Percentiles rank a stretch among this genome's conserved stretches.
Evolutionary conservation across 2,888 invertebrate species (phyloP).

Genomic region (Chironomus tentans): DNA sequence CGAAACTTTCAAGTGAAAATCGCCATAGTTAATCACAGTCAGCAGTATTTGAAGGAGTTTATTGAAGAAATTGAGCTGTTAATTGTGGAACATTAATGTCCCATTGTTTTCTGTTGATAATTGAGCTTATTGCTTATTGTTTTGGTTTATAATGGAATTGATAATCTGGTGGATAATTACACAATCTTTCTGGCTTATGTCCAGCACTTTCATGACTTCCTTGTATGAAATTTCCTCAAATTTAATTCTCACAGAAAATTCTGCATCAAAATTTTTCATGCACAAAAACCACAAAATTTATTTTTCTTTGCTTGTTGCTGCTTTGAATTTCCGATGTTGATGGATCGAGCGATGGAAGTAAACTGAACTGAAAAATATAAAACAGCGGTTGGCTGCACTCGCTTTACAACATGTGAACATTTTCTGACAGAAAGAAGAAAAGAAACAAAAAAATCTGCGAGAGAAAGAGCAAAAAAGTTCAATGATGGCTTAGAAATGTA

Average conservation of each 20-base stretch:
- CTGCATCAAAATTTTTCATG: neutral
- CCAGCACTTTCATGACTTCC: slow-evolving; percentile 12
- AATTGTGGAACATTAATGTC: neutral
- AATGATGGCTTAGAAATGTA: neutral
- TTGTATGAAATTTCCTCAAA: neutral
- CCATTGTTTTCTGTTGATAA: neutral
- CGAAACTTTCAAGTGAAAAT: neutral
- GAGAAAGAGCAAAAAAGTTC: no score
- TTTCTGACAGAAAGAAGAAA: no score
- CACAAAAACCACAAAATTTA: neutral
- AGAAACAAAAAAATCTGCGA: no score
- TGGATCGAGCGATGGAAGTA: neutral
- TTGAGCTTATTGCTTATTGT: neutral
- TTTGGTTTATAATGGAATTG: neutral
- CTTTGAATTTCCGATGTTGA: neutral
- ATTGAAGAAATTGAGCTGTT: neutral
- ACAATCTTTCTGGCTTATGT: slow-evolving; percentile 24
- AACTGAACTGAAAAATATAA: neutral
- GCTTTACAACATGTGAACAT: no score
- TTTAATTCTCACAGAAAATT: no score
- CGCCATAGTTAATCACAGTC: neutral
- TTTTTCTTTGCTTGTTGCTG: neutral
- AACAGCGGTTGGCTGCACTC: no score
- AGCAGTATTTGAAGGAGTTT: neutral
- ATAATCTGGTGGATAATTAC: neutral